Evolutionary conservation across 2,888 invertebrate genomes (phyloP).

Genomic region (Sycophila texana): DNA sequence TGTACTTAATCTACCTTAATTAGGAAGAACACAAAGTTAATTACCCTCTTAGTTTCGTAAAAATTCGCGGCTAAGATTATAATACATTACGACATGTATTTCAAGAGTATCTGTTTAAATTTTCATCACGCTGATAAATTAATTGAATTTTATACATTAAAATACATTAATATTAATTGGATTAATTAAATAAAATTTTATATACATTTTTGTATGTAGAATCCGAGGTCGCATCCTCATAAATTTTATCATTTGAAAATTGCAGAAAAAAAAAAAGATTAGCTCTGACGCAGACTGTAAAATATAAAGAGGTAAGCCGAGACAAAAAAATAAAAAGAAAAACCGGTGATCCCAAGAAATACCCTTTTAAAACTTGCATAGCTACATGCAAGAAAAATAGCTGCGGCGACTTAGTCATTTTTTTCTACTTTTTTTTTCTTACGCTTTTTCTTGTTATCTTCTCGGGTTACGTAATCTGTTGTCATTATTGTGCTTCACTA

Average conservation of each 20-base stretch:
- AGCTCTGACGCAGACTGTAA: neutral
- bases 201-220: no score
- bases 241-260: no score
- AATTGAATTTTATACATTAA: no score
- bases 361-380: slow-evolving; percentile 10
- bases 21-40: no score
- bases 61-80: neutral
- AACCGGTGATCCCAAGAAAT: neutral
- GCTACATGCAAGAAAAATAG: slow-evolving; percentile 25
- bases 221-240: no score
- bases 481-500: slow-evolving; percentile 37
- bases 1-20: no score
- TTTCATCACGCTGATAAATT: slow-evolving; percentile 13
- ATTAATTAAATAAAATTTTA: neutral
- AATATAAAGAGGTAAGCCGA: neutral
- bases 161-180: no score
- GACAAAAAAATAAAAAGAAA: neutral
- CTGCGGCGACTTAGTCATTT: slow-evolving; percentile 19
- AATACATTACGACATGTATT: neutral
- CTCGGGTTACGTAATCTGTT: slow-evolving; percentile 40
- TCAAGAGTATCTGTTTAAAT: slow-evolving; percentile 13
- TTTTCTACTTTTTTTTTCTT: slow-evolving; percentile 7
- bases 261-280: no score
- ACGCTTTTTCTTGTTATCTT: neutral
- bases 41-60: no score